These are phyloP conservation scores for Cheilinus undulatus DNA, from an alignment of 2,113 vertebrate genomes.

Conservation along the genomic window DNA sequence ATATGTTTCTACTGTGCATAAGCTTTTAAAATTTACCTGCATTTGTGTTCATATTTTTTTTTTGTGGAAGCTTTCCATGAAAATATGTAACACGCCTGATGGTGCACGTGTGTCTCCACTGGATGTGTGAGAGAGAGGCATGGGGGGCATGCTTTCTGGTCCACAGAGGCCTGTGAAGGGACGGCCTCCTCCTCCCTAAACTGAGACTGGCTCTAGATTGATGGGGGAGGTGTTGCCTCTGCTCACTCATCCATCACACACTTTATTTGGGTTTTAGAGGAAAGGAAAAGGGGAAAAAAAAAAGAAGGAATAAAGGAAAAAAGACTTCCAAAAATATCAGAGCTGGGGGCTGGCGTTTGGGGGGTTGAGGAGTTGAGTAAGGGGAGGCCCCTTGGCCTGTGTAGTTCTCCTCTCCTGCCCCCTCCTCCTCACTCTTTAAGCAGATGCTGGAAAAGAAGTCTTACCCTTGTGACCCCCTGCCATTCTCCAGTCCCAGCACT, in stretches of 20 bases:
- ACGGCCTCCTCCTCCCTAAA: slow-evolving; percentile 52
- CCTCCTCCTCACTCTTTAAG: slow-evolving; percentile 62
- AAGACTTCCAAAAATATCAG: slow-evolving; percentile 83
- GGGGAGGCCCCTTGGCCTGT: slow-evolving; percentile 64
- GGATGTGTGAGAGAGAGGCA: slow-evolving; percentile 49
- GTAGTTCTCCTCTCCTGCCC: slow-evolving; percentile 32
- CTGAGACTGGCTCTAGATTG: slow-evolving; percentile 67
- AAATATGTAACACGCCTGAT: slow-evolving; percentile 1
- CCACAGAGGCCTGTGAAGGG: slow-evolving; percentile 72
- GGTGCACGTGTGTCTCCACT: slow-evolving; percentile 43
- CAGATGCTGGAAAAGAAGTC: slow-evolving; percentile 76
- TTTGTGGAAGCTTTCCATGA: slow-evolving; percentile 9
- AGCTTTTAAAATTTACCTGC: slow-evolving; percentile 17
- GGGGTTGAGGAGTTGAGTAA: slow-evolving; percentile 63
- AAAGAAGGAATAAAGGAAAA: slow-evolving; percentile 69
- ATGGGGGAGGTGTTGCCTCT: slow-evolving; percentile 84
- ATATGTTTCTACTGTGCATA: slow-evolving; percentile 10
- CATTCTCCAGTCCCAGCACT: slow-evolving; percentile 55
- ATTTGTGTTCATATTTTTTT: slow-evolving; percentile 8
- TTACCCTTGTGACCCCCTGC: slow-evolving; percentile 76
- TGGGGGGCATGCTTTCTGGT: slow-evolving; percentile 54
- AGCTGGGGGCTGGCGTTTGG: slow-evolving; percentile 63
- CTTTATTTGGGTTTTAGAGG: slow-evolving; percentile 85
- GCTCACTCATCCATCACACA: slow-evolving; percentile 85
- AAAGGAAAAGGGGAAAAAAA: slow-evolving; percentile 72